phyloP scores from a whole-genome alignment of 2,888 invertebrate genomes.

The Aleiodes testaceus region DNA sequence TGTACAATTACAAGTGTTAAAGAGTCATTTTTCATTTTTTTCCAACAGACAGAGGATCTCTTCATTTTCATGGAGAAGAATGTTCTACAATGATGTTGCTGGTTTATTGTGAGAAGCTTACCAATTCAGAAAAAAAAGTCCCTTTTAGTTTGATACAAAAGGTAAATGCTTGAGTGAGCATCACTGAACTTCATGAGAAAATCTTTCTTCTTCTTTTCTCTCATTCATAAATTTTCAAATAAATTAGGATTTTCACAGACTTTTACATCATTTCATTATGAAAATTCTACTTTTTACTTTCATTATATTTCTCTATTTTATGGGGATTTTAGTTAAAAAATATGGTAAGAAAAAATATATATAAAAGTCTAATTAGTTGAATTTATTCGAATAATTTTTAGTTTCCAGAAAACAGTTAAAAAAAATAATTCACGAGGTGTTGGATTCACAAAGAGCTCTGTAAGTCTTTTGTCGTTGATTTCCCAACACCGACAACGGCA shows the following conservation, averaged over 20 bases:
- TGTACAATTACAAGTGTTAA: constrained; percentile 48
- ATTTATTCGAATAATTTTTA: background rate
- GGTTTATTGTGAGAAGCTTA: constrained; percentile 40
- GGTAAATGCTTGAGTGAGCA: constrained; percentile 40
- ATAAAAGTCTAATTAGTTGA: too few relatives aligned
- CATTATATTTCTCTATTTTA: background rate
- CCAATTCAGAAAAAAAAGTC: constrained; percentile 41
- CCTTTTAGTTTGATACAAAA: constrained; percentile 47
- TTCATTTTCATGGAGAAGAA: constrained; percentile 32
- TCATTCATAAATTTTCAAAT: constrained; percentile 22
- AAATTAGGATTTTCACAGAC: background rate
- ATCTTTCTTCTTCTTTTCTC: background rate
- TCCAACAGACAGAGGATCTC: constrained; percentile 38
- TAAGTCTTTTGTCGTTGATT: constrained; percentile 23
- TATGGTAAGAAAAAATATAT: too few relatives aligned
- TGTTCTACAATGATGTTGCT: constrained; percentile 43
- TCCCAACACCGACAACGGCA: constrained; percentile 22
- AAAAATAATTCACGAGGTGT: background rate
- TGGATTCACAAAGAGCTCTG: constrained; percentile 13
- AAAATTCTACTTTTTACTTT: background rate
- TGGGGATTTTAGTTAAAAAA: background rate
- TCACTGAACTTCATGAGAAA: constrained; percentile 17
- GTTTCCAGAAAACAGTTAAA: too few relatives aligned
- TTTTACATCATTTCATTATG: background rate
- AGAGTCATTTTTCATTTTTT: constrained; percentile 51